These are phyloP conservation scores for Lateolabrax maculatus DNA, from an alignment of 2,797 vertebrate genomes.

Conservation along the genomic window DNA sequence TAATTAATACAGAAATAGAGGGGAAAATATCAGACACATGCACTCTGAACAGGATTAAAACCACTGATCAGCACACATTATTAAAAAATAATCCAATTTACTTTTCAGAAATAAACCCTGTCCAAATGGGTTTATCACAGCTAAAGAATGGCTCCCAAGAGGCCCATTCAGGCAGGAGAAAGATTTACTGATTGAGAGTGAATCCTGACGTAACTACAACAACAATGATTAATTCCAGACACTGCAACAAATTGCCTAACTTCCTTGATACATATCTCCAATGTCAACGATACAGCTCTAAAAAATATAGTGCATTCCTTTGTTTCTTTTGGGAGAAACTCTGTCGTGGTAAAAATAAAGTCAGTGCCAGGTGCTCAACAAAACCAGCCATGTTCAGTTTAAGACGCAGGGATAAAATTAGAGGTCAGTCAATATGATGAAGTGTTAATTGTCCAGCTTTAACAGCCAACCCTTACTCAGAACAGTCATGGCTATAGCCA, in stretches of 20 bases:
- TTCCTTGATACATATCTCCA: background rate
- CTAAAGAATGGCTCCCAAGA: background rate
- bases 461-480: slow-evolving; percentile 32
- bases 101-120: slow-evolving; percentile 8
- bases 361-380: slow-evolving; percentile 31
- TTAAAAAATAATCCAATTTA: slow-evolving; percentile 21
- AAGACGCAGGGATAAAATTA: slow-evolving; percentile 44
- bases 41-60: background rate
- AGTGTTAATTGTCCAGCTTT: slow-evolving; percentile 55
- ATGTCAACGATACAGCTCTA: background rate
- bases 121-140: background rate
- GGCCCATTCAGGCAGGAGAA: background rate
- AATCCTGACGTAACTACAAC: background rate
- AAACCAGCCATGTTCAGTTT: slow-evolving; percentile 30
- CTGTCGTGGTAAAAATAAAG: slow-evolving; percentile 30
- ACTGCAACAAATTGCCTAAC: background rate
- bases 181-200: background rate
- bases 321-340: slow-evolving; percentile 12
- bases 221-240: background rate
- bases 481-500: slow-evolving; percentile 16
- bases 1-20: background rate
- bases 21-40: slow-evolving; percentile 7
- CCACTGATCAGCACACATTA: slow-evolving; percentile 2
- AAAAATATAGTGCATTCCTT: background rate
- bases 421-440: slow-evolving; percentile 32